Base-by-base conservation (phyloP, 2,113 vertebrate genomes). In the Ammospiza nelsoni region DNA sequence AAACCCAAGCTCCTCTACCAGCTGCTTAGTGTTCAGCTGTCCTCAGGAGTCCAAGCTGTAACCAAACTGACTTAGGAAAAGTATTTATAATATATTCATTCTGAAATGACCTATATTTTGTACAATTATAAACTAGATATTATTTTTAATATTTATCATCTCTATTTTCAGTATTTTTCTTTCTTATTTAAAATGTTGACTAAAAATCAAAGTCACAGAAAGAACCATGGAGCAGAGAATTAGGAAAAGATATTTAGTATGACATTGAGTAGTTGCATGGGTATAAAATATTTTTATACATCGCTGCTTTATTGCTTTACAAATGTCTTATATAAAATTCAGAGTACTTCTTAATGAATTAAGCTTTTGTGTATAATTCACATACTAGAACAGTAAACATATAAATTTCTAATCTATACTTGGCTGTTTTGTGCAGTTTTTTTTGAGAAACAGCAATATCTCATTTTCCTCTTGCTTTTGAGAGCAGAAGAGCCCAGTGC, bases 161-260 rank as follows among this genome's bases (percentile, higher is more conserved):
- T 82, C 12, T 85, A 17, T 83, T 82, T 76, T 39, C 28, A 69
- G 3, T 55, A 83, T 74, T 85, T 94, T 85, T 81, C 18, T 79
- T 84, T 94, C 43, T 90, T 83, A 72, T 23, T 92, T 65, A 49
- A 93, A 93, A 89, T 29, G 22, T 83, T 83, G 66, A 77, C 39
- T 62, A 79, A 92, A 92, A 93, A 80, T 76, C 31, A 54, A 83
- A 83, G 19, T 23, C 54, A 81, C 16, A 80, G 58, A 80, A 91
- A 90, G 59, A 94, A 71, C 25, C 73, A 74, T 5, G n/a, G 24
- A 67, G 31, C 18, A 62, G 25, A 23, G 23, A 80, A 87, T 90
- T 5, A 29, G 7, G 91, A 37, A 58, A 68, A 73, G 31, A 63
- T 39, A 75, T 31, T 73, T 69, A 66, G n/a, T 68, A 80, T 43